A percentile compares a stretch with the other conserved stretches of the same genome.
Evolutionary conservation across 2,113 vertebrate species (phyloP).

Genomic region (Sigmodon hispidus): DNA sequence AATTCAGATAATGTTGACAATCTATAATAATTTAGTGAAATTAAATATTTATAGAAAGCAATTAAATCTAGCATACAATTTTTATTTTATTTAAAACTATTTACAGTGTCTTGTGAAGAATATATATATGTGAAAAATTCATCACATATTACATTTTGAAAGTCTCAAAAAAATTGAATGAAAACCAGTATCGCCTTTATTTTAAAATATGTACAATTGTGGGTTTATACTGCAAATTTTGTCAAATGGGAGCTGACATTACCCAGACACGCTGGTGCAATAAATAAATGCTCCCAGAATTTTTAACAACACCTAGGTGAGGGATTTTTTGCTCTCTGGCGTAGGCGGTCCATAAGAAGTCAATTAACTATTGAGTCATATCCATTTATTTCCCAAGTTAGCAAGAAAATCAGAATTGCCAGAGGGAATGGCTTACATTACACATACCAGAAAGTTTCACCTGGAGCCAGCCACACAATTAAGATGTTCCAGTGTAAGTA

Average conservation of each 20-base stretch:
- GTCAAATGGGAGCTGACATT: not conserved
- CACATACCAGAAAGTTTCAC: conserved; percentile 41
- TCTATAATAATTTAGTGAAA: not conserved
- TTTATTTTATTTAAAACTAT: not conserved
- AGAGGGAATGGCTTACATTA: not conserved
- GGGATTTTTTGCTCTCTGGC: not conserved
- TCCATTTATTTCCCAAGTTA: conserved; percentile 50
- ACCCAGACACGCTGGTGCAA: not conserved
- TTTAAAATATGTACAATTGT: not conserved
- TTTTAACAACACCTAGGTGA: not conserved
- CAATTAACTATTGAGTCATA: conserved; percentile 52
- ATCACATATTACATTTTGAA: not conserved
- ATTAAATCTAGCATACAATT: not conserved
- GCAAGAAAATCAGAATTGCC: conserved; percentile 48
- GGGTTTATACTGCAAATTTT: not conserved
- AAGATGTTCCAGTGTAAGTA: not conserved
- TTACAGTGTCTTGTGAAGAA: not conserved
- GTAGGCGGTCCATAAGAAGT: not conserved
- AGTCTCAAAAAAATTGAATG: not conserved
- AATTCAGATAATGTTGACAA: conserved; percentile 11
- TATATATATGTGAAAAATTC: not conserved
- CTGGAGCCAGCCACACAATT: conserved; percentile 30
- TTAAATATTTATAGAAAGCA: not conserved
- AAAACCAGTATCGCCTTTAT: not conserved
- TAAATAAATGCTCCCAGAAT: not conserved